phyloP scores from a whole-genome alignment of 2,797 vertebrate genomes.

The Cossypha heuglini region DNA sequence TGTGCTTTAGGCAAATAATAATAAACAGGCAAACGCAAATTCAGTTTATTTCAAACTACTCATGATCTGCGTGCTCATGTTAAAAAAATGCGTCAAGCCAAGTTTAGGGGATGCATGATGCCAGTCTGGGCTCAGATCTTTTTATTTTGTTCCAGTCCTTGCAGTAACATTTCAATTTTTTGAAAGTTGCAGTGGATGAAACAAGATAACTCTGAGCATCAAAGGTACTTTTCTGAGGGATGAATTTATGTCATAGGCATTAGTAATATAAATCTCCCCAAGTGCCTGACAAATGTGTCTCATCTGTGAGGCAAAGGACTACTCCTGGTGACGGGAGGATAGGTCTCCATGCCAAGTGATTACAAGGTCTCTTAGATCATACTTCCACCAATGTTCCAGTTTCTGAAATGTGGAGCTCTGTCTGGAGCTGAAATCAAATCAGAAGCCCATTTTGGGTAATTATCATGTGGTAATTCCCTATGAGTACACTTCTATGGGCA shows the following conservation, averaged over 20 bases:
- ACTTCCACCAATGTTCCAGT: neutral
- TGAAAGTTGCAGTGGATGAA: neutral
- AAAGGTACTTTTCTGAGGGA: neutral
- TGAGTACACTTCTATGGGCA: neutral
- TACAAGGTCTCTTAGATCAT: slow-evolving; percentile 42
- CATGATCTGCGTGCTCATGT: neutral
- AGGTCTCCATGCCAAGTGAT: slow-evolving; percentile 32
- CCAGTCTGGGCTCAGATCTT: neutral
- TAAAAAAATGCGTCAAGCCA: neutral
- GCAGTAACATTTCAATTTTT: neutral
- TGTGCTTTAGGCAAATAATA: slow-evolving; percentile 3
- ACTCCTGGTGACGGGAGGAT: neutral
- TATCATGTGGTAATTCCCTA: slow-evolving; percentile 3
- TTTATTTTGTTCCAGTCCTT: neutral
- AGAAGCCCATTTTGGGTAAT: slow-evolving; percentile 17
- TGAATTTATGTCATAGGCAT: neutral
- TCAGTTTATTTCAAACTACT: neutral
- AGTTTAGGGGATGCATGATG: neutral
- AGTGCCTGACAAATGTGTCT: neutral
- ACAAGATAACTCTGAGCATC: neutral
- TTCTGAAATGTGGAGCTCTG: slow-evolving; percentile 24
- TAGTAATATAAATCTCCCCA: neutral
- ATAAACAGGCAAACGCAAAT: neutral
- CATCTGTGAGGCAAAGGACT: neutral
- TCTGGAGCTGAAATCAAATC: slow-evolving; percentile 32